Evolutionary conservation across 2,888 invertebrate species (phyloP).

Genomic region (Alcis repandata): DNA sequence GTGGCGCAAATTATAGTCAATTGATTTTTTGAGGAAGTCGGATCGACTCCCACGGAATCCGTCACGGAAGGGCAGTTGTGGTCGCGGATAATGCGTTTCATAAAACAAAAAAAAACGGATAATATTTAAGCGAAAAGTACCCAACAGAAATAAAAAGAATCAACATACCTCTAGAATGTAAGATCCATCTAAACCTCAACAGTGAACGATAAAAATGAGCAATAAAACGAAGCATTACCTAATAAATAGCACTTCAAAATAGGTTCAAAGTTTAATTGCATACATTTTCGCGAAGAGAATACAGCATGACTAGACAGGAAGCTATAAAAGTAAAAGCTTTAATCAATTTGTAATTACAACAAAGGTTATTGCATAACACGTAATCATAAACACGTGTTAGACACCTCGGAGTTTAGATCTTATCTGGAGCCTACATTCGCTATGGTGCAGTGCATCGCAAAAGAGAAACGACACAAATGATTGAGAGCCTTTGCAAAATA

Average conservation of each 20-base stretch:
- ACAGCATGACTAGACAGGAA: constrained; percentile 44
- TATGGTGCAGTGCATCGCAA: constrained; percentile 5
- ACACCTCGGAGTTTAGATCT: constrained; percentile 29
- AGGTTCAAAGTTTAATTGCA: constrained; percentile 36
- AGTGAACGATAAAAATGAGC: background rate
- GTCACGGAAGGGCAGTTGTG: constrained; percentile 60
- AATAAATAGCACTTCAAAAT: background rate
- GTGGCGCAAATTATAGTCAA: constrained; percentile 47
- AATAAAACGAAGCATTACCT: background rate
- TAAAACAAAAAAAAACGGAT: background rate
- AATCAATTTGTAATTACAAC: constrained; percentile 38
- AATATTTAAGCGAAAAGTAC: background rate
- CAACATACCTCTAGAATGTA: background rate
- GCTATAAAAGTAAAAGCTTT: constrained; percentile 50
- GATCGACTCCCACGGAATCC: constrained; percentile 54
- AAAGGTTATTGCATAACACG: constrained; percentile 43
- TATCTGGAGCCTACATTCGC: constrained; percentile 27
- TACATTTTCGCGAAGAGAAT: constrained; percentile 29
- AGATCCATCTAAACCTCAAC: background rate
- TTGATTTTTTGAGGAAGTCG: constrained; percentile 58
- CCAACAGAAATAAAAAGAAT: background rate
- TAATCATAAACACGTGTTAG: constrained; percentile 40
- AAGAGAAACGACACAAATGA: constrained; percentile 7
- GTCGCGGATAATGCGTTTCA: constrained; percentile 38
- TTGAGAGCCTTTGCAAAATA: background rate